These are phyloP conservation scores for Imbricaverruca yamaguchii DNA, from an alignment of 2,888 invertebrate genomes.

Conservation along the genomic window DNA sequence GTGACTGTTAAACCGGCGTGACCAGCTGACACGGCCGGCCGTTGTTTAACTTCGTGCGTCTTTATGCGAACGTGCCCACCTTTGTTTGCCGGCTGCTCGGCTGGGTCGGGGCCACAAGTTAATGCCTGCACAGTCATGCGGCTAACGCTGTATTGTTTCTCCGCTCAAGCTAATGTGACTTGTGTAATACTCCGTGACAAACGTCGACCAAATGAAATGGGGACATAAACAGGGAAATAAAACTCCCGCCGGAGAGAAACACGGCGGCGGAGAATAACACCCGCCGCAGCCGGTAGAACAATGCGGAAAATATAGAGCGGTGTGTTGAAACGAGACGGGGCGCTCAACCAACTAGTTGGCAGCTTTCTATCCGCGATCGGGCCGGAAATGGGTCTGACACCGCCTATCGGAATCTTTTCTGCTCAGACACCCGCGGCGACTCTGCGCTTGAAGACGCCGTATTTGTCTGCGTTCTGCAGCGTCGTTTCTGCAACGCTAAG, in stretches of 20 bases:
- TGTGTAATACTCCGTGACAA: slow-evolving; percentile 20
- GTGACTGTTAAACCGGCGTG: background rate
- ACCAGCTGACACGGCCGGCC: background rate
- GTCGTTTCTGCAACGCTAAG: background rate
- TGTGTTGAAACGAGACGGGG: background rate
- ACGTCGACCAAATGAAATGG: slow-evolving; percentile 14
- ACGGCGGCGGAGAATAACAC: background rate
- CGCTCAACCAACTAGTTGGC: background rate
- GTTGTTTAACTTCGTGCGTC: background rate
- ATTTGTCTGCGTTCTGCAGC: background rate
- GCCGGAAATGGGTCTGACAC: no score
- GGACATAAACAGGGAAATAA: slow-evolving; percentile 19
- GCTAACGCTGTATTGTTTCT: slow-evolving; percentile 14
- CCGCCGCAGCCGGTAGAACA: background rate
- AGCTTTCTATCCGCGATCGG: no score
- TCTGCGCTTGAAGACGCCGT: background rate
- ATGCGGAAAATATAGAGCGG: background rate
- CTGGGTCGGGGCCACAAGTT: background rate
- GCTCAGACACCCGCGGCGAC: no score
- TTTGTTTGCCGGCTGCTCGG: background rate
- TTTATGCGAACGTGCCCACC: background rate
- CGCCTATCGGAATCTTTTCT: no score
- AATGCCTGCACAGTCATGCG: slow-evolving; percentile 18
- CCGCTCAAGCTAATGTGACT: slow-evolving; percentile 18
- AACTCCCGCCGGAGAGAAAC: background rate